Evolutionary conservation across 2,113 vertebrate genomes (phyloP), one percentile per base, ranked within the genome.

Genomic region (Prochilodus magdalenae): DNA sequence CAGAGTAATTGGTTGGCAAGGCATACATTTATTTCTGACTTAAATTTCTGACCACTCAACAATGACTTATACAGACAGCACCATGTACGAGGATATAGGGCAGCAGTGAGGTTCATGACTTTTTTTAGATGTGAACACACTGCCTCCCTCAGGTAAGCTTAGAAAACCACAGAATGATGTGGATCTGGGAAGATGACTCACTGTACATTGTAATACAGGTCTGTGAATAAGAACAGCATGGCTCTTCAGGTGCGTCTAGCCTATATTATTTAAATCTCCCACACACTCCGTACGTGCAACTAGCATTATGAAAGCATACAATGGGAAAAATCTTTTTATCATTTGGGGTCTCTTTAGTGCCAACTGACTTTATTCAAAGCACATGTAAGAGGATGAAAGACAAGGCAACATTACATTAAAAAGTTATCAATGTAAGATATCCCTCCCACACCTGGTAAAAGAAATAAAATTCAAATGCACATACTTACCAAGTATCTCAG

Each of bases 91-190:
- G 29, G 27, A 51, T 1, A 30, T 24, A 5, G 26, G 72, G 73
- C 51, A 65, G n/a, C 40, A 65, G 60, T 63, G 22, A 15, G 13
- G 36, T n/a, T 14, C 16, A 18, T 51, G n/a, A n/a, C 40, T 12
- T 73, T 40, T 26, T 13, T 36, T 29, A 36, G 40, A 74, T 66
- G 70, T 63, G 22, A 69, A 6, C 49, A 65, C 30, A 73, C 67
- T 65, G 67, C 75, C 69, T 78, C 49, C 47, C n/a, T 36, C 44
- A 73, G 67, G 75, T 60, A 26, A 36, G 60, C 18, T 66, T 36
- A 57, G 40, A 73, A 29, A 73, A 73, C 44, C 27, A 49, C 40
- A 24, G 22, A 80, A 51, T 53, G 24, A 73, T 80, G 51, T 18
- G 47, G 24, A 12, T 71, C 44, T 60, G 44, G 27, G 62, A 33